Percentiles rank a stretch among this genome's conserved stretches.
These are phyloP conservation scores for Caerostris darwini DNA, from an alignment of 1,140 invertebrate genomes.

Conservation along the genomic window DNA sequence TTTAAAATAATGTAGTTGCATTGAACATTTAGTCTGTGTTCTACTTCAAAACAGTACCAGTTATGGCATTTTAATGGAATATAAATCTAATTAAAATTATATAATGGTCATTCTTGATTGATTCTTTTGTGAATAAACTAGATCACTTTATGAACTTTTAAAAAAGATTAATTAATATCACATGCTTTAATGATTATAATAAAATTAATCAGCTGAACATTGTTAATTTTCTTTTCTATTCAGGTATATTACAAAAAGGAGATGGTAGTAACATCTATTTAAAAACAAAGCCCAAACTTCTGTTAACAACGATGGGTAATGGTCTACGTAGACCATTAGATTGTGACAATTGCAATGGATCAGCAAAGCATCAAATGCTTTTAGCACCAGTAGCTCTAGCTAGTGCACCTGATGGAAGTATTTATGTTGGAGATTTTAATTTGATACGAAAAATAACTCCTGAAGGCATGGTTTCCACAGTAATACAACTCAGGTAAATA, in stretches of 20 bases:
- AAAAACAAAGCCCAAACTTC: slow-evolving; percentile 90
- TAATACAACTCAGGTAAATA: slow-evolving; percentile 87
- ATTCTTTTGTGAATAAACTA: no score
- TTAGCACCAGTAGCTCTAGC: slow-evolving; percentile 95
- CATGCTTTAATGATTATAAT: neutral
- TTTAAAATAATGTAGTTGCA: no score
- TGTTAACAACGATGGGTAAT: slow-evolving; percentile 96
- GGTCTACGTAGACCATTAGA: slow-evolving; percentile 90
- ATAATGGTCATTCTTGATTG: no score
- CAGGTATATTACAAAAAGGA: slow-evolving; percentile 94
- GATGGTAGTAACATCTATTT: slow-evolving; percentile 96
- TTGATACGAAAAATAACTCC: slow-evolving; percentile 95
- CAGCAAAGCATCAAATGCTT: slow-evolving; percentile 91
- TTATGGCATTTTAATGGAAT: no score
- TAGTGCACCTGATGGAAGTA: slow-evolving; percentile 96
- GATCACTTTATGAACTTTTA: neutral
- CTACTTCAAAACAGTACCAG: no score
- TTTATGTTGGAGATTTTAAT: slow-evolving; percentile 99
- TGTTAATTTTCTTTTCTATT: neutral
- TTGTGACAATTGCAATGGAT: slow-evolving; percentile 90
- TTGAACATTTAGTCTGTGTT: no score
- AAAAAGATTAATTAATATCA: neutral
- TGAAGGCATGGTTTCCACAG: slow-evolving; percentile 94
- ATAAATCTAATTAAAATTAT: neutral
- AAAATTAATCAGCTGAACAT: neutral